Conservation (phyloP, 2,888 invertebrate genomes). For the Aphelenchoides bicaudatus region DNA sequence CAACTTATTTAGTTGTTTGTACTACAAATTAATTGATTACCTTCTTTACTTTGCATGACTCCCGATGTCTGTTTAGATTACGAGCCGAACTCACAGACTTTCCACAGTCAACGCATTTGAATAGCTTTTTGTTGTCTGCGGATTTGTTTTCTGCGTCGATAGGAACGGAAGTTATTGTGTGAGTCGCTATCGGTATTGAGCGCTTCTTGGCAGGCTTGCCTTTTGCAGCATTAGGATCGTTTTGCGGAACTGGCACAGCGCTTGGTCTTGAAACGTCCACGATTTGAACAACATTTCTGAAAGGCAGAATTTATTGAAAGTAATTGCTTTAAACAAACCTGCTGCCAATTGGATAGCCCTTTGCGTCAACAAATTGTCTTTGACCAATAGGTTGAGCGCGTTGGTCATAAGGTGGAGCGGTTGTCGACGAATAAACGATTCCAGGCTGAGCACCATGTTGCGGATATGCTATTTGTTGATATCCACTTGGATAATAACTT, state of each 20-base stretch:
- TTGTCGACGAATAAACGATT: no score
- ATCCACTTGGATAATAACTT: no score
- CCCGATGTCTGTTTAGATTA: conserved; percentile 13
- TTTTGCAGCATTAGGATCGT: neutral
- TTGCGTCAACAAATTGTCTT: no score
- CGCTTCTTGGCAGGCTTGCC: neutral
- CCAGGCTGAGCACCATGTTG: no score
- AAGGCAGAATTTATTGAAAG: no score
- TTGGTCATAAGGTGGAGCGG: no score
- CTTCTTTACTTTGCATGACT: conserved; percentile 18
- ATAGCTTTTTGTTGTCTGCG: conserved; percentile 15
- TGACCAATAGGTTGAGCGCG: no score
- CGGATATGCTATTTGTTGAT: no score
- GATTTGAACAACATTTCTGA: no score
- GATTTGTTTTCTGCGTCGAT: neutral
- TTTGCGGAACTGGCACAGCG: no score
- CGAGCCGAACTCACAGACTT: conserved; percentile 21
- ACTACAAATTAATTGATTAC: neutral
- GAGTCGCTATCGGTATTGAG: neutral
- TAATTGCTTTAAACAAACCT: no score
- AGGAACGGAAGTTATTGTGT: conserved; percentile 13
- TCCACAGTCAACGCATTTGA: conserved; percentile 15
- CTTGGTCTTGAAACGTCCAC: neutral
- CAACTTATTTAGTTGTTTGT: neutral
- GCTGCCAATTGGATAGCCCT: no score